Conservation (phyloP, 2,888 invertebrate genomes). For the Gymnosoma rotundatum region DNA sequence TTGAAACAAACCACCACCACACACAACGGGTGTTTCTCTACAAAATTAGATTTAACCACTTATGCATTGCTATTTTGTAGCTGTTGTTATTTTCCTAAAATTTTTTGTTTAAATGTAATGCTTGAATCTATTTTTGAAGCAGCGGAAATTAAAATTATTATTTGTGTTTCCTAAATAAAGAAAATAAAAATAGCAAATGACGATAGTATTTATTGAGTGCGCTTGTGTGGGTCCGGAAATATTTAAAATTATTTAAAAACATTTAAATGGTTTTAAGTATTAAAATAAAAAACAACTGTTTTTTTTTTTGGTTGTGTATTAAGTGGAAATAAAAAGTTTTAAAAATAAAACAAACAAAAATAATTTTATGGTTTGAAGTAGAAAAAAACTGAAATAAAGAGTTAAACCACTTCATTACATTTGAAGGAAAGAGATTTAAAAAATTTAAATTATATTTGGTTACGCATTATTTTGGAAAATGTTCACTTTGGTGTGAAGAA, state of each 20-base stretch:
- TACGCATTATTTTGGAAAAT: too few relatives aligned
- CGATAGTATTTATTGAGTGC: not conserved
- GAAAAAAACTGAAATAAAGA: too few relatives aligned
- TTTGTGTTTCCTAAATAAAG: slow-evolving; percentile 19
- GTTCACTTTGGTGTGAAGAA: too few relatives aligned
- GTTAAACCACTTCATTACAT: too few relatives aligned
- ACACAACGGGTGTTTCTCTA: not conserved
- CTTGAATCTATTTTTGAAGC: not conserved
- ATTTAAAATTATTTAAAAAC: slow-evolving; percentile 36
- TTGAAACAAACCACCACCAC: not conserved
- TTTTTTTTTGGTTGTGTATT: slow-evolving; percentile 13
- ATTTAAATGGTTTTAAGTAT: slow-evolving; percentile 21
- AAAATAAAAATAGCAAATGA: not conserved
- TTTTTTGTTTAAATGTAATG: not conserved
- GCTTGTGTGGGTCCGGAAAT: not conserved
- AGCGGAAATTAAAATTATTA: slow-evolving; percentile 46
- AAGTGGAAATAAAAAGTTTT: slow-evolving; percentile 23
- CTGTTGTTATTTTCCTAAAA: not conserved
- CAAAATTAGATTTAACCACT: slow-evolving; percentile 11
- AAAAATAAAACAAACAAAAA: not conserved
- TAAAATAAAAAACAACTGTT: not conserved
- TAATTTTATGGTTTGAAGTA: too few relatives aligned
- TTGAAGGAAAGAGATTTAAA: too few relatives aligned
- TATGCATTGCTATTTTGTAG: not conserved
- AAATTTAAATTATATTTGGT: too few relatives aligned